Evolutionary conservation across 37 sponge, comb jelly and placozoan species (phyloP), one percentile per base, ranked within the genome.

Genomic region (Eunapius fragilis): DNA sequence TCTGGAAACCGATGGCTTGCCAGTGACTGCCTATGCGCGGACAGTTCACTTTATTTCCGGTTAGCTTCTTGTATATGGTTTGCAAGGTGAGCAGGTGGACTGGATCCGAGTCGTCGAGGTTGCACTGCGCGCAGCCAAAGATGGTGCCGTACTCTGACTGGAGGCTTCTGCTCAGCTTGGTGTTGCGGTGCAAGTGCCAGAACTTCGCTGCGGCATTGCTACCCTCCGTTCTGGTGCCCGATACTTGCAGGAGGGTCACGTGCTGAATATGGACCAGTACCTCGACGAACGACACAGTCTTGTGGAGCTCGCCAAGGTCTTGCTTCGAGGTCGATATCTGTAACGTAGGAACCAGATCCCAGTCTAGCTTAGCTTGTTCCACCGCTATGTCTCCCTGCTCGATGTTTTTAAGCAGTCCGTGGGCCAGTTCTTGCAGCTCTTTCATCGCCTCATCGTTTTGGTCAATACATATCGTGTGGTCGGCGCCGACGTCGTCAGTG

Each of bases 1-100:
- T 88, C 69, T 81, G 93, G 81, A 97, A 97, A 2, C 98, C 98
- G 37, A 97, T 95, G 24, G 74, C 89, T 36, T 93, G 87, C 98
- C 98, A 97, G 81, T 96, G 98, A 41, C 75, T 48, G 38, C 98
- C 96, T 78, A 87, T 92, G 2, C 96, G 85, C 0, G 85, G 84
- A 34, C 94, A 94, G 70, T 85, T 83, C 31, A 91, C 12, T 34
- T 22, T 85, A 34, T 49, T 83, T 7, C 88, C 94, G 11, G 89
- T 96, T 34, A 96, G 79, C 27, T 85, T 87, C 26, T 71, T 69
- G 79, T 96, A 94, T 49, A 96, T 91, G 9, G 96, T 94, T 36
- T 87, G 87, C 25, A 97, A 73, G 7, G 85, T 80, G 13, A 84
- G 47, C 24, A 84, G 81, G 72, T 97, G 98, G 2, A 93, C 50